phyloP scores from a whole-genome alignment of 2,888 invertebrate genomes.

The Clanis bilineata region DNA sequence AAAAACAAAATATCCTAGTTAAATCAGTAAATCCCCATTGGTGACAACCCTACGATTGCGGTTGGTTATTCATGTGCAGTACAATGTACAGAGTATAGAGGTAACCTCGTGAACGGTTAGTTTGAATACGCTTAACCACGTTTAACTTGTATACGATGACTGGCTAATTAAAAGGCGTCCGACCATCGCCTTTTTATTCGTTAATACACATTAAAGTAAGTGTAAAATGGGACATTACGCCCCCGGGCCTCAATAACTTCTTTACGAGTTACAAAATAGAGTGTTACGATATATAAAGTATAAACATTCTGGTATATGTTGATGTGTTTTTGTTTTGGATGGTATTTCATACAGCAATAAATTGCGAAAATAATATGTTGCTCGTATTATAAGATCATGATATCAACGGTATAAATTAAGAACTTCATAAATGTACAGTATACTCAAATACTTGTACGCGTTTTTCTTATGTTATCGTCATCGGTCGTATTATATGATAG shows the following conservation, averaged over 20 bases:
- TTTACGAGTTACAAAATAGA: slow-evolving; percentile 3
- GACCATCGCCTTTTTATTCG: neutral
- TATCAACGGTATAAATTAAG: neutral
- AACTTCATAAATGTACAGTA: neutral
- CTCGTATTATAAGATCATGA: neutral
- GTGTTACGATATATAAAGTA: neutral
- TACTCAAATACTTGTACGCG: neutral
- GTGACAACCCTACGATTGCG: neutral
- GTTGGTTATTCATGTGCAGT: neutral
- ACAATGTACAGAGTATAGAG: neutral
- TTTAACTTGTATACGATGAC: slow-evolving; percentile 7
- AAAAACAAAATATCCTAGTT: too few species aligned
- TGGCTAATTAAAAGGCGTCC: slow-evolving; percentile 20
- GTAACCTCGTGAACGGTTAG: slow-evolving; percentile 20
- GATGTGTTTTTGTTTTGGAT: slow-evolving; percentile 3
- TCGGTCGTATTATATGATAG: too few species aligned
- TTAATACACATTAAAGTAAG: slow-evolving; percentile 11
- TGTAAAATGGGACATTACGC: slow-evolving; percentile 11
- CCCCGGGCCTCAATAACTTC: slow-evolving; percentile 1
- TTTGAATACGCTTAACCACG: slow-evolving; percentile 26
- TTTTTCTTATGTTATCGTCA: too few species aligned
- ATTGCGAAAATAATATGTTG: neutral
- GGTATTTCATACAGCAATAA: neutral
- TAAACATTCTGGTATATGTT: slow-evolving; percentile 7
- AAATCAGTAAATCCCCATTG: neutral